phyloP scores from a whole-genome alignment of 1,140 invertebrate species.

The Dendroctonus ponderosae region DNA sequence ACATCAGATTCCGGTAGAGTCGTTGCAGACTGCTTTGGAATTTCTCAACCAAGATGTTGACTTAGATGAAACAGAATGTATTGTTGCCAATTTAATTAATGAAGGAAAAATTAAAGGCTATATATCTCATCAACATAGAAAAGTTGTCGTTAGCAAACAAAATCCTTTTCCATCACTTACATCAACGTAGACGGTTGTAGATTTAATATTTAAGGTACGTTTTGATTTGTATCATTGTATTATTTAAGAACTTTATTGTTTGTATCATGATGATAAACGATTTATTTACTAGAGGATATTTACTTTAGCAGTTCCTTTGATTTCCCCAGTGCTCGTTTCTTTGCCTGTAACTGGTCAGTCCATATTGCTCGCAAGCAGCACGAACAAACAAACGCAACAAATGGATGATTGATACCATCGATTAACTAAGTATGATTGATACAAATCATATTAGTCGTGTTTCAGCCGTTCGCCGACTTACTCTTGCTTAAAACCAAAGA shows the following conservation, averaged over 20 bases:
- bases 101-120: slow-evolving; percentile 96
- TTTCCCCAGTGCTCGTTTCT: not conserved
- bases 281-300: slow-evolving; percentile 1
- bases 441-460: too few species aligned
- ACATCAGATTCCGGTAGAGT: slow-evolving; percentile 86
- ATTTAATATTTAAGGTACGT: not conserved
- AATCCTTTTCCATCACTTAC: slow-evolving; percentile 87
- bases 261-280: not conserved
- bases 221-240: not conserved
- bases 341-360: not conserved
- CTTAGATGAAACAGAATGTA: slow-evolving; percentile 92
- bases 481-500: too few species aligned
- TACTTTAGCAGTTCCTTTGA: not conserved
- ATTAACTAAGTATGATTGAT: too few species aligned
- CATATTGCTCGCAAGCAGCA: too few species aligned
- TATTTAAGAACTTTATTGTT: not conserved
- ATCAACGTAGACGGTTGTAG: slow-evolving; percentile 31
- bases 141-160: slow-evolving; percentile 95
- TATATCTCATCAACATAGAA: slow-evolving; percentile 95
- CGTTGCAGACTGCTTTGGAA: slow-evolving; percentile 77
- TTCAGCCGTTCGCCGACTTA: too few species aligned
- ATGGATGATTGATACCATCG: too few species aligned
- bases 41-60: slow-evolving; percentile 84
- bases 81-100: slow-evolving; percentile 94
- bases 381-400: too few species aligned